Evolutionary conservation across 2,888 invertebrate genomes (phyloP).

Genomic region (Parelbella ahira): DNA sequence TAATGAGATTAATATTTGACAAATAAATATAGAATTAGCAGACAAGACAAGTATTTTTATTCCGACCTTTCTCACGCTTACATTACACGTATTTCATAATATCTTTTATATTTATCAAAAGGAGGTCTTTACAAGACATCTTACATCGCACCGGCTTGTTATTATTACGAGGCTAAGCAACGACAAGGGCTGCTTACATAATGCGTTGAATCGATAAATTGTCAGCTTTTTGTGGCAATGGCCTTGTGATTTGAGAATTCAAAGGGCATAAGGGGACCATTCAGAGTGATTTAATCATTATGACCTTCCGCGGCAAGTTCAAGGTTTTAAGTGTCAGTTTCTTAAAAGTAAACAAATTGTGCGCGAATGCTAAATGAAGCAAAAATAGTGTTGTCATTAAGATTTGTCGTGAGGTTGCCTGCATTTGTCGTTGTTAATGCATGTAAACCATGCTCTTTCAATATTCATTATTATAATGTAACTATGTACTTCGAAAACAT

Average conservation of each 20-base stretch:
- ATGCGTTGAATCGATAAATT: constrained; percentile 46
- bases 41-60: constrained; percentile 1
- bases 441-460: neutral
- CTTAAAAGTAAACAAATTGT: constrained; percentile 27
- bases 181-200: constrained; percentile 43
- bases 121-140: constrained; percentile 7
- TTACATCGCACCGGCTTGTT: constrained; percentile 16
- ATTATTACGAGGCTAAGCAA: constrained; percentile 11
- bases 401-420: neutral
- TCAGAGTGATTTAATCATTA: constrained; percentile 57
- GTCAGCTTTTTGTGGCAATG: constrained; percentile 48
- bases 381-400: constrained; percentile 5
- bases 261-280: constrained; percentile 62
- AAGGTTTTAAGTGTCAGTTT: constrained; percentile 61
- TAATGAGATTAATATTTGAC: constrained; percentile 2
- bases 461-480: constrained; percentile 1
- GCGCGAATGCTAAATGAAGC: constrained; percentile 10
- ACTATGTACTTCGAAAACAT: no score
- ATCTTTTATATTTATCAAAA: no score
- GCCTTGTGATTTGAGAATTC: constrained; percentile 62
- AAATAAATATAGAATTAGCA: no score
- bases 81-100: no score
- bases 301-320: constrained; percentile 66
- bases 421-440: constrained; percentile 1
- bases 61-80: constrained; percentile 10